These are phyloP conservation scores for Byasa hedistus DNA, from an alignment of 2,888 invertebrate species.

Conservation along the genomic window DNA sequence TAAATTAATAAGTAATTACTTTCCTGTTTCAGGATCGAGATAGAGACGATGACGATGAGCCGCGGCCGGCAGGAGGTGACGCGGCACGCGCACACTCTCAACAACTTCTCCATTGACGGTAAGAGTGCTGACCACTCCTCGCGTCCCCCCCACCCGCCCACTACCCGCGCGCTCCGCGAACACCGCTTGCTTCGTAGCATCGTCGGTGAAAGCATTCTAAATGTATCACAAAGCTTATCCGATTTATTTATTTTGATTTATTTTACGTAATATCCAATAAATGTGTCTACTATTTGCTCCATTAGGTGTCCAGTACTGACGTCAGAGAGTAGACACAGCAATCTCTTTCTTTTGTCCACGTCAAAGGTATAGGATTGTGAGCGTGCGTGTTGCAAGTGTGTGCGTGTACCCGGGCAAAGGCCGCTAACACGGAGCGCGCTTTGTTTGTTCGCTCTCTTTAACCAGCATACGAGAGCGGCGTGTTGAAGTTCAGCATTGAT, in stretches of 20 bases:
- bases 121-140: constrained; percentile 35
- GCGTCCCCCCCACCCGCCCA: background rate
- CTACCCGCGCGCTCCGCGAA: background rate
- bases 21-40: constrained; percentile 81
- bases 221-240: constrained; percentile 7
- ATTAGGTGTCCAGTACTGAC: constrained; percentile 78
- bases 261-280: constrained; percentile 41
- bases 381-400: constrained; percentile 73
- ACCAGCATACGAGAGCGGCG: constrained; percentile 3
- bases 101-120: constrained; percentile 74
- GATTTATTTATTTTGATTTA: constrained; percentile 18
- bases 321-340: constrained; percentile 77
- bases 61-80: constrained; percentile 74
- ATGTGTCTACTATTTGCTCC: constrained; percentile 71
- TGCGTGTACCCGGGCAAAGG: constrained; percentile 55
- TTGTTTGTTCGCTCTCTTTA: constrained; percentile 50
- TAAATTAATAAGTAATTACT: background rate
- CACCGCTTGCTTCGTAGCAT: constrained; percentile 17
- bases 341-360: constrained; percentile 77
- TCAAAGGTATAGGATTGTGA: constrained; percentile 78
- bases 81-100: constrained; percentile 63
- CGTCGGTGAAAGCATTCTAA: constrained; percentile 19
- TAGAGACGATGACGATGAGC: constrained; percentile 86
- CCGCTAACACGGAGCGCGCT: constrained; percentile 42
- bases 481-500: constrained; percentile 6